A percentile compares a stretch with the other conserved stretches of the same genome.
phyloP scores from a whole-genome alignment of 2,888 invertebrate species.

The Vesta saturnalis region DNA sequence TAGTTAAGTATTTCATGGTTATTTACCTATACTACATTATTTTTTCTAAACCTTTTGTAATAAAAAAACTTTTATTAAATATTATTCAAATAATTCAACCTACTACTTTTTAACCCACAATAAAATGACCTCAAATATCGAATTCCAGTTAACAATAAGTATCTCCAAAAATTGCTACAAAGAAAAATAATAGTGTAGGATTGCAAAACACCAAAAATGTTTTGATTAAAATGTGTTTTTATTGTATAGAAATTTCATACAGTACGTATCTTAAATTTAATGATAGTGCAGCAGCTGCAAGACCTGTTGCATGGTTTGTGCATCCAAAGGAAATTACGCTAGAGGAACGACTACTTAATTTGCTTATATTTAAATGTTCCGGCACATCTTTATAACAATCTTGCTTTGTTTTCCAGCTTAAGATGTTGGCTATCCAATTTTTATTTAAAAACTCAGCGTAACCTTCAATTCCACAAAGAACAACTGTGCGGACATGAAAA shows the following conservation, averaged over 20 bases:
- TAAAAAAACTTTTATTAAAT: too few relatives aligned
- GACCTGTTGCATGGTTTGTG: slow-evolving; percentile 61
- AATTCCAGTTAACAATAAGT: too few relatives aligned
- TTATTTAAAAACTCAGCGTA: slow-evolving; percentile 59
- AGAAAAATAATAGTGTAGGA: too few relatives aligned
- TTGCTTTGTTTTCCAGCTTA: slow-evolving; percentile 58
- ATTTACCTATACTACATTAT: too few relatives aligned
- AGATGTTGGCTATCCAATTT: slow-evolving; percentile 56
- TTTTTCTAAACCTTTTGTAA: too few relatives aligned
- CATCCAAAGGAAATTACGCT: slow-evolving; percentile 58
- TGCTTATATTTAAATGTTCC: slow-evolving; percentile 1
- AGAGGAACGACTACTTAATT: slow-evolving; percentile 47
- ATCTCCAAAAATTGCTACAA: too few relatives aligned
- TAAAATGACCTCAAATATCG: too few relatives aligned
- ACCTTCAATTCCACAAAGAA: slow-evolving; percentile 64
- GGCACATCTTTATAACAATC: slow-evolving; percentile 57
- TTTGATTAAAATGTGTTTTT: slow-evolving; percentile 26
- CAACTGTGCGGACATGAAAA: slow-evolving; percentile 54
- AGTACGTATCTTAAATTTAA: slow-evolving; percentile 46
- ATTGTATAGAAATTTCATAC: not conserved
- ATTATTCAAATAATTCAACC: too few relatives aligned
- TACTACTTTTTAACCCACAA: too few relatives aligned
- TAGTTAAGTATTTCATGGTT: too few relatives aligned
- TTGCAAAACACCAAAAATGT: too few relatives aligned
- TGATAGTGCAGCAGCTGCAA: slow-evolving; percentile 59